A percentile compares a stretch with the other conserved stretches of the same genome.
Evolutionary conservation across 2,888 invertebrate species (phyloP).

Genomic region (Campoplex capitator): DNA sequence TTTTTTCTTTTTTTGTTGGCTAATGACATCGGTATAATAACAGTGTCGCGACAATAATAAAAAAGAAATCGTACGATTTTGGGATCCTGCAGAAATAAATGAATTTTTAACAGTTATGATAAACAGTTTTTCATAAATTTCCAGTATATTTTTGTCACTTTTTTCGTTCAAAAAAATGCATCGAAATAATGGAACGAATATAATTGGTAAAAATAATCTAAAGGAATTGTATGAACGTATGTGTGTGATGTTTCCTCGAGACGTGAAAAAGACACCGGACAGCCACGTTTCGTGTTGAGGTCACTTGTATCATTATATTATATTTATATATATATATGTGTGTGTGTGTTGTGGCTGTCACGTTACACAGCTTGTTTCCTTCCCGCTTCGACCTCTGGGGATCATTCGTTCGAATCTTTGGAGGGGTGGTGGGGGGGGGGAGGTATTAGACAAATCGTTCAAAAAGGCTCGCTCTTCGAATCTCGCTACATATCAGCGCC

Average conservation of each 20-base stretch:
- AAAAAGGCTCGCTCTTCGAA: conserved; percentile 62
- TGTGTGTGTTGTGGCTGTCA: neutral
- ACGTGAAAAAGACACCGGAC: neutral
- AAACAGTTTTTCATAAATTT: too few relatives aligned
- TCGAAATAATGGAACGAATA: neutral
- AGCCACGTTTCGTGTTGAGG: conserved; percentile 11
- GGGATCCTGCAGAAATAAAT: neutral
- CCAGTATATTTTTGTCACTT: neutral
- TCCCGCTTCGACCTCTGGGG: conserved; percentile 39
- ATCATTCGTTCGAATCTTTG: neutral
- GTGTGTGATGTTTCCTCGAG: neutral
- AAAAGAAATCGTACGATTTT: neutral
- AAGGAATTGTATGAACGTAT: neutral
- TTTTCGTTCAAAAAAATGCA: too few relatives aligned
- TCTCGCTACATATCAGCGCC: conserved; percentile 49
- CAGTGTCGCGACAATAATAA: too few relatives aligned
- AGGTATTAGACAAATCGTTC: conserved; percentile 56
- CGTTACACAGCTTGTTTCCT: conserved; percentile 11
- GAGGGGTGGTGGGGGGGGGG: conserved; percentile 33
- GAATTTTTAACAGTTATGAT: neutral
- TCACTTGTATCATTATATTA: neutral
- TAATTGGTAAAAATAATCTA: neutral
- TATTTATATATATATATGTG: neutral
- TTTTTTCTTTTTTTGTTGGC: neutral
- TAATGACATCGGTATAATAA: too few relatives aligned